Conservation (phyloP, 2,888 invertebrate species). For the Sinohyriopsis cumingii region DNA sequence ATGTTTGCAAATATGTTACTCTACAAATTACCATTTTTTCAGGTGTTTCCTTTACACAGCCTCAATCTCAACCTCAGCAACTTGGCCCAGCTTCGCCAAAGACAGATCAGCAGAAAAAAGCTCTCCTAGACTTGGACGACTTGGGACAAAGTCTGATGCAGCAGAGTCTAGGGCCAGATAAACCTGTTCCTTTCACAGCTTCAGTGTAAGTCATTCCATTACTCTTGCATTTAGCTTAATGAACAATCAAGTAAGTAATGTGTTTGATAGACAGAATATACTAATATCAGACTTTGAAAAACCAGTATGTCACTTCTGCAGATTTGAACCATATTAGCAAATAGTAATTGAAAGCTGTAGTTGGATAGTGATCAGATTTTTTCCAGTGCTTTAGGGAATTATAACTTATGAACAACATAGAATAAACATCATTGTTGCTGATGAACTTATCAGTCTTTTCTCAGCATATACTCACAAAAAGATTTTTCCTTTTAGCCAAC, state of each 20-base stretch:
- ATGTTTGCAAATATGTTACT: no score
- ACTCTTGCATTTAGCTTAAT: neutral
- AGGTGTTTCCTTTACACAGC: no score
- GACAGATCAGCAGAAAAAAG: conserved; percentile 65
- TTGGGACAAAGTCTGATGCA: conserved; percentile 84
- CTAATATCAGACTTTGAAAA: no score
- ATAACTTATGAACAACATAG: neutral
- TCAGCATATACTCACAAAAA: neutral
- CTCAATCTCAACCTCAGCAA: conserved; percentile 5
- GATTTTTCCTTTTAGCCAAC: conserved; percentile 28
- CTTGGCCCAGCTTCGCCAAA: conserved; percentile 7
- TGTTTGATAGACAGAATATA: no score
- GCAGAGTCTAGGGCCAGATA: conserved; percentile 51
- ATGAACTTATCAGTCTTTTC: neutral
- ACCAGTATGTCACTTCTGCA: no score
- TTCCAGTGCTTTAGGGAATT: no score
- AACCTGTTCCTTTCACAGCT: conserved; percentile 7
- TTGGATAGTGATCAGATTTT: no score
- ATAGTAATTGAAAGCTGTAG: no score
- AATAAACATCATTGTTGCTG: neutral
- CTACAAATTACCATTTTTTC: no score
- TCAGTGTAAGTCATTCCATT: conserved; percentile 12
- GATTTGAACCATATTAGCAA: no score
- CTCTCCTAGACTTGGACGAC: conserved; percentile 84
- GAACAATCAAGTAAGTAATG: no score